Conservation (phyloP, 2,888 invertebrate genomes). For the Chironomus riparius region DNA sequence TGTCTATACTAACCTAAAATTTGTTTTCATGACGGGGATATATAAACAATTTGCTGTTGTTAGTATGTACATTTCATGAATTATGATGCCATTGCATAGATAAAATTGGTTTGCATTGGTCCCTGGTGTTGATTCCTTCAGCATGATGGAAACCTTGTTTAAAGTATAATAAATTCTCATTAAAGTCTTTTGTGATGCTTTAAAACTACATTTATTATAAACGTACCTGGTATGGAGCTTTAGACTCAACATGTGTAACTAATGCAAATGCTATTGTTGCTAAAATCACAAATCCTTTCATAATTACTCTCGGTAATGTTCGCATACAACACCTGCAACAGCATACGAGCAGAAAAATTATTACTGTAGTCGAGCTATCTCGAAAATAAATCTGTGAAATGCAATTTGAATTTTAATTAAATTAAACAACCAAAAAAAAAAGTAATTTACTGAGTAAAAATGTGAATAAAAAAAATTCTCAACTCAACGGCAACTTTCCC, state of each 20-base stretch:
- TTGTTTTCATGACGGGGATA: constrained; percentile 11
- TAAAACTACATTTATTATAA: background rate
- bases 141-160: background rate
- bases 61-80: constrained; percentile 32
- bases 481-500: too few species aligned
- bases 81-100: constrained; percentile 33
- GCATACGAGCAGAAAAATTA: background rate
- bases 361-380: too few species aligned
- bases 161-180: background rate
- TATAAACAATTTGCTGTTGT: constrained; percentile 33
- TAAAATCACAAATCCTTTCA: background rate
- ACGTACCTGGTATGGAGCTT: background rate
- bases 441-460: too few species aligned
- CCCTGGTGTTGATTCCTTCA: background rate
- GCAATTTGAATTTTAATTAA: too few species aligned
- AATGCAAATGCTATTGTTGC: background rate
- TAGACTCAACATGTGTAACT: background rate
- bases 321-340: background rate
- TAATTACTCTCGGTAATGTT: background rate
- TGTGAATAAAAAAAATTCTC: too few species aligned
- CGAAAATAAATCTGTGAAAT: too few species aligned
- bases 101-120: constrained; percentile 27
- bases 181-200: background rate
- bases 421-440: too few species aligned
- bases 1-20: constrained; percentile 1